Evolutionary conservation across 2,888 invertebrate genomes (phyloP).

Genomic region (Parnassius apollo): DNA sequence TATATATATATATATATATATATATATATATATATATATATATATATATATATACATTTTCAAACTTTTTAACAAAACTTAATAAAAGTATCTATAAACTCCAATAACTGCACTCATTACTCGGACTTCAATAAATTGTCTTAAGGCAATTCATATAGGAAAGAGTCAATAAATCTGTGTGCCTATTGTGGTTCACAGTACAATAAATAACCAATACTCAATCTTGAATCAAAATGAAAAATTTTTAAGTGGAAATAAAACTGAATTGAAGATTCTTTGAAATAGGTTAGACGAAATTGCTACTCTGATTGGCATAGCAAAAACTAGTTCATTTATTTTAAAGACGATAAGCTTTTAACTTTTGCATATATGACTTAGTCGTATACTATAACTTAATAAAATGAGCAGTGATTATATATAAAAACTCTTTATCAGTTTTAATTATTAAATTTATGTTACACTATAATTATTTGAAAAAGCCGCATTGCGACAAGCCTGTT

Average conservation of each 20-base stretch:
- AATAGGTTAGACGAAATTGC: constrained; percentile 29
- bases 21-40: no score
- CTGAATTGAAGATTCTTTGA: constrained; percentile 5
- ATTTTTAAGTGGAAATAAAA: constrained; percentile 26
- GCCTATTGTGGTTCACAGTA: constrained; percentile 36
- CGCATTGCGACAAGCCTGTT: constrained; percentile 24
- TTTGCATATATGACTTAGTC: no score
- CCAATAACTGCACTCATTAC: constrained; percentile 17
- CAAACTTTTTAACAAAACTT: no score
- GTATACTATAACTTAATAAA: no score
- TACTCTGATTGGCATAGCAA: constrained; percentile 33
- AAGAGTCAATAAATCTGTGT: constrained; percentile 31
- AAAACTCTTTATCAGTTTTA: no score
- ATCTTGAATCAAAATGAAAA: constrained; percentile 30
- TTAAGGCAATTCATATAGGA: constrained; percentile 23
- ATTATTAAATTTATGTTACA: no score
- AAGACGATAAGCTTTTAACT: no score
- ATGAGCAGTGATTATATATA: no score
- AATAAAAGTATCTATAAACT: no score
- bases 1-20: no score
- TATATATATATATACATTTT: no score
- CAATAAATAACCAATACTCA: constrained; percentile 30
- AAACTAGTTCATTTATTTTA: constrained; percentile 8
- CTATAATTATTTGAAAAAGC: constrained; percentile 24
- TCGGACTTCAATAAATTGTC: constrained; percentile 22